Evolutionary conservation across 2,888 invertebrate genomes (phyloP).

Genomic region (Embidobia sp.): DNA sequence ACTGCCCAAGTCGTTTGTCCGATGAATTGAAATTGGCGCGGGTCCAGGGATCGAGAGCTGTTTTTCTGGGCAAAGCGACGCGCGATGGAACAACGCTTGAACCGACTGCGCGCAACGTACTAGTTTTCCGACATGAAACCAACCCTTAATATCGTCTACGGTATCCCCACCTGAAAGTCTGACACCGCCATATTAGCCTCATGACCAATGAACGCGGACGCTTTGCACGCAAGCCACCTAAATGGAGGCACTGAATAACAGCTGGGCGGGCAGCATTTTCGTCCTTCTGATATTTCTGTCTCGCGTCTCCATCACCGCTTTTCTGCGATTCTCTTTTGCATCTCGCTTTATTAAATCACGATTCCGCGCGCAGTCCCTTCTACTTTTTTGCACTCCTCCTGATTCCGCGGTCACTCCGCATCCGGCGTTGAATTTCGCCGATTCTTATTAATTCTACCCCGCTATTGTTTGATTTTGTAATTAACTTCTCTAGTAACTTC

Average conservation of each 20-base stretch:
- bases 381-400: conserved; percentile 52
- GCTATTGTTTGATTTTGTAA: no score
- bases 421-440: conserved; percentile 64
- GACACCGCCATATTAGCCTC: conserved; percentile 81
- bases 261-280: conserved; percentile 81
- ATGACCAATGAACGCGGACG: conserved; percentile 81
- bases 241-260: conserved; percentile 78
- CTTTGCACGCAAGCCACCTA: conserved; percentile 78
- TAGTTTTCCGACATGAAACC: conserved; percentile 79
- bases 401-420: conserved; percentile 31
- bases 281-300: conserved; percentile 71
- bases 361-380: conserved; percentile 36
- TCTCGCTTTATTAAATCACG: conserved; percentile 61
- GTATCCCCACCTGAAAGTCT: conserved; percentile 75
- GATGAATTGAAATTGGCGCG: conserved; percentile 68
- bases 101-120: conserved; percentile 83
- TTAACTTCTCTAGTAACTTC: no score
- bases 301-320: conserved; percentile 59
- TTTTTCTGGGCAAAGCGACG: conserved; percentile 36
- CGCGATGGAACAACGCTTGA: conserved; percentile 71
- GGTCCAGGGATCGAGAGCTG: conserved; percentile 31
- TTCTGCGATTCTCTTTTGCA: conserved; percentile 60
- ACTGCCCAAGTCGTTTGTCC: conserved; percentile 27
- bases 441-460: conserved; percentile 63
- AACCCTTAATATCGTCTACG: conserved; percentile 79